phyloP scores from a whole-genome alignment of 2,888 invertebrate genomes.

The Bellardia bayeri region DNA sequence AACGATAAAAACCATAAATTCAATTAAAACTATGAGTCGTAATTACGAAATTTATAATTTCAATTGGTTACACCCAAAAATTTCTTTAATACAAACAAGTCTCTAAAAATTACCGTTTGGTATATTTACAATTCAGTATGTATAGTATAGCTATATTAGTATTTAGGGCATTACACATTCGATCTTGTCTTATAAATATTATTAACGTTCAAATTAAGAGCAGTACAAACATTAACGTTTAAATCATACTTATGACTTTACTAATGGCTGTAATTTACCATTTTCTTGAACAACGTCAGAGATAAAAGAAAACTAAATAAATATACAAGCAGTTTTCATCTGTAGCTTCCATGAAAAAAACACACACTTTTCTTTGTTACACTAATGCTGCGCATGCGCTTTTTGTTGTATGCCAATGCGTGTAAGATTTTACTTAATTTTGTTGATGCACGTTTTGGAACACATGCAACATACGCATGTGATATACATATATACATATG shows the following conservation, averaged over 20 bases:
- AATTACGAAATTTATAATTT: neutral
- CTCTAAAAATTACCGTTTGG: neutral
- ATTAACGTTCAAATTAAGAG: no score
- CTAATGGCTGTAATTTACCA: constrained; percentile 16
- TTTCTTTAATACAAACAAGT: neutral
- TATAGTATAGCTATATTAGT: neutral
- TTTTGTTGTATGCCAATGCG: constrained; percentile 9
- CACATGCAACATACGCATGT: constrained; percentile 14
- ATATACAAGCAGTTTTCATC: constrained; percentile 10
- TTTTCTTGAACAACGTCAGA: constrained; percentile 30
- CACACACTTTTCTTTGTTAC: neutral
- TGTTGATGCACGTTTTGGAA: constrained; percentile 7
- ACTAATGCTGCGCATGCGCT: neutral
- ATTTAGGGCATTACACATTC: neutral
- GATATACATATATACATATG: no score
- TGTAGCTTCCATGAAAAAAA: neutral
- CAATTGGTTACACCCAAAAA: neutral
- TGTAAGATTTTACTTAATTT: constrained; percentile 4
- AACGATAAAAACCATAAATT: neutral
- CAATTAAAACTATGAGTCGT: neutral
- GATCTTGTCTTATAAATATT: neutral
- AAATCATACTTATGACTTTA: constrained; percentile 30
- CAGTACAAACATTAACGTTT: constrained; percentile 1
- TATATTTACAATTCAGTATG: no score
- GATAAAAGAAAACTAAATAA: constrained; percentile 11